phyloP scores from a whole-genome alignment of 2,888 invertebrate genomes.

The Pycnomerus fuliginosus region DNA sequence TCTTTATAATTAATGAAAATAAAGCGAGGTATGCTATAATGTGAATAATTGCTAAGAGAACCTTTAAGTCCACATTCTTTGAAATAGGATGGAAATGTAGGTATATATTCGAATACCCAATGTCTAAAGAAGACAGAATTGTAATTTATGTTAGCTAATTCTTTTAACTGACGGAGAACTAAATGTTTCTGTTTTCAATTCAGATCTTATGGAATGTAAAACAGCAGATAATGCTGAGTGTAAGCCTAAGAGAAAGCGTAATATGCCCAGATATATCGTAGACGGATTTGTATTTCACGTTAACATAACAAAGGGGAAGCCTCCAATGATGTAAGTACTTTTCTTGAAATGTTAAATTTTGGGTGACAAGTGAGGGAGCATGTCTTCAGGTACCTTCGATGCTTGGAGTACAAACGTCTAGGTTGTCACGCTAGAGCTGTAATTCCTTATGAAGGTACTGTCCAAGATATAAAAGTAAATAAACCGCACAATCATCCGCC shows the following conservation, averaged over 20 bases:
- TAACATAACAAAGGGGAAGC: slow-evolving; percentile 50
- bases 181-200: too few species aligned
- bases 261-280: slow-evolving; percentile 50
- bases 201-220: too few species aligned
- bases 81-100: too few species aligned
- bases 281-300: slow-evolving; percentile 52
- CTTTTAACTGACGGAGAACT: too few species aligned
- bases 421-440: slow-evolving; percentile 50
- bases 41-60: too few species aligned
- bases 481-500: slow-evolving; percentile 50
- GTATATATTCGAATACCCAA: too few species aligned
- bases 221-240: too few species aligned
- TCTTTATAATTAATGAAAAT: too few species aligned
- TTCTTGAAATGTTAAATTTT: neutral
- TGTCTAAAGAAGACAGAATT: too few species aligned
- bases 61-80: too few species aligned
- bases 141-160: too few species aligned
- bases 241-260: slow-evolving; percentile 41
- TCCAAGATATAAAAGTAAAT: slow-evolving; percentile 47
- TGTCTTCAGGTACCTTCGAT: slow-evolving; percentile 44
- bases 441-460: slow-evolving; percentile 46
- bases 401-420: slow-evolving; percentile 48
- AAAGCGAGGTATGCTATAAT: too few species aligned
- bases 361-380: neutral
- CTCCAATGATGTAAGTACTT: slow-evolving; percentile 48